Base-by-base conservation (phyloP, 2,797 vertebrate species). In the Aotus griseimembra region DNA sequence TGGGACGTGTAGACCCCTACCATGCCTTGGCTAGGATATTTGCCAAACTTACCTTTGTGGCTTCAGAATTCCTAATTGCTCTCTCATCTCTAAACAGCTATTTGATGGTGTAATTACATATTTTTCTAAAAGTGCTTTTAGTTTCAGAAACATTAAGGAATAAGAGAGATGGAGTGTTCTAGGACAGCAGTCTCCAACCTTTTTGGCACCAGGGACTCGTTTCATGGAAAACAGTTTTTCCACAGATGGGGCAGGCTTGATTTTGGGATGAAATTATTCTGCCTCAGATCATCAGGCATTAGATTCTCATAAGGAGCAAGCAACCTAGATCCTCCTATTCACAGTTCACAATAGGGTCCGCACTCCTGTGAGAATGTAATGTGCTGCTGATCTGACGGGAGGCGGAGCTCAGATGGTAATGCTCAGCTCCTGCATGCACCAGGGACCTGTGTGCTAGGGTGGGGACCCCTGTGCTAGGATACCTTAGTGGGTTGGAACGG, bases 101-200 rank as follows among this genome's bases (percentile, higher is more conserved):
- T 64, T 93, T 67, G 67, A 81, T 41, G 33, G n/a, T 90, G 79
- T 92, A 81, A 88, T 79, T 77, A 64, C n/a, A 88, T 6, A 48
- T 86, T 97, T 94, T 92, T 92, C 85, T 88, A 75, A 55, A 93
- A 52, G 4, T 79, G 36, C 17, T 39, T 26, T 84, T 84, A 61
- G 44, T 73, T 95, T 80, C 33, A 88, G 67, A 57, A 97, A 76
- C n/a, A 13, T 9, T 58, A 12, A 57, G 48, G 30, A 70, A 82
- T 58, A 39, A 94, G 90, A 94, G 90, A 88, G 46, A 28, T 84
- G 19, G 79, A 46, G 17, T 90, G 5, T 93, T 58, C 20, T n/a
- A n/a, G 30, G 61, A 64, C 61, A 33, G 15, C 61, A 64, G 61
- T 17, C 30, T 33, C 30, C 15, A n/a, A 17, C 30, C 14, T 17